These are phyloP conservation scores for Paedocypris sp. DNA, from an alignment of 2,113 vertebrate genomes.

Conservation along the genomic window DNA sequence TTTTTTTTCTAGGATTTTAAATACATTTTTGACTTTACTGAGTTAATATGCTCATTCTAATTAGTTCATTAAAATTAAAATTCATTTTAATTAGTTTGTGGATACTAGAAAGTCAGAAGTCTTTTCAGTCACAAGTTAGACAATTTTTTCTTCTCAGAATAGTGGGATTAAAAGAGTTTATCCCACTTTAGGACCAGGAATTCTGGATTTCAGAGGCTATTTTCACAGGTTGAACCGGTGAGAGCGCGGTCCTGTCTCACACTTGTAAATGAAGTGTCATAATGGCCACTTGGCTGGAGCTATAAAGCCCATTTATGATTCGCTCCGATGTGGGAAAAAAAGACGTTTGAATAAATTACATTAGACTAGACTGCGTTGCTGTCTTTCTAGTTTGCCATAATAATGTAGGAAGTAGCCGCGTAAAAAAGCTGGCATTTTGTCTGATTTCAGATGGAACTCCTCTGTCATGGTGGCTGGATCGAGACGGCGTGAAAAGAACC, in stretches of 20 bases:
- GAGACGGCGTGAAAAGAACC: slow-evolving; percentile 72
- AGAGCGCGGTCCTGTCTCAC: slow-evolving; percentile 1
- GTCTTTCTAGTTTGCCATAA: too few relatives aligned
- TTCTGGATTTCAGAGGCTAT: too few relatives aligned
- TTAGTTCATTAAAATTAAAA: too few relatives aligned
- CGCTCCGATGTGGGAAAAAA: neutral
- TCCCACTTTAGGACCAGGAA: too few relatives aligned
- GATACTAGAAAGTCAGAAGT: too few relatives aligned
- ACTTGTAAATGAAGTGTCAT: neutral
- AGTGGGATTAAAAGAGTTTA: too few relatives aligned
- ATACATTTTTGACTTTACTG: neutral
- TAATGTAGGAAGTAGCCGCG: too few relatives aligned
- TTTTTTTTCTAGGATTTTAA: too few relatives aligned
- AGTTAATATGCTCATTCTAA: neutral
- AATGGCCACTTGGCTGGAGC: slow-evolving; percentile 5
- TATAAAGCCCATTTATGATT: neutral
- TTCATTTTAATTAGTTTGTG: neutral
- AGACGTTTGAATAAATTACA: slow-evolving; percentile 5
- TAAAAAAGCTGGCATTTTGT: slow-evolving; percentile 10
- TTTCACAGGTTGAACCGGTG: neutral
- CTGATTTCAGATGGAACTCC: slow-evolving; percentile 73
- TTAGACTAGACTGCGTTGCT: neutral
- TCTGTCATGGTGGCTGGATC: slow-evolving; percentile 90
- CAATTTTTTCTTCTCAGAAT: too few relatives aligned
- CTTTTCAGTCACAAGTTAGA: too few relatives aligned